Base-by-base conservation (phyloP, 1,140 invertebrate species). In the Monochamus saltuarius region DNA sequence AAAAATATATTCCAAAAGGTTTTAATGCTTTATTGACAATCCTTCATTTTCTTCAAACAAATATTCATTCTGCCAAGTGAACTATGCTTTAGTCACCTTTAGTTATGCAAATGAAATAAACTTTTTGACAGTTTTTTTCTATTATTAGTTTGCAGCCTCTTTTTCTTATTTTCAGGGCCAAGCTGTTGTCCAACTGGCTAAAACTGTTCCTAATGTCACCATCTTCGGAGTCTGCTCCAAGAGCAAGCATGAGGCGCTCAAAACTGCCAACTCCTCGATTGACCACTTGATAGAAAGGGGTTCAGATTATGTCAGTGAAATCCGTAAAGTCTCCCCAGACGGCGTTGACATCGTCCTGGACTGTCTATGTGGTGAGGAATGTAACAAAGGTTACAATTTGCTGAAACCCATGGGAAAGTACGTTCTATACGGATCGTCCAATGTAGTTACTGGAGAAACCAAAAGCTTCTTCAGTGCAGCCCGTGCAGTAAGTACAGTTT, bases 341-440 rank as follows among this genome's bases (percentile, higher is more conserved):
- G 92, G 93, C 29, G 90, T 96, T 7, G 91, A 95, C 72, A 86
- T 94, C 39, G 89, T 95, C 10, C 77, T 96, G 69, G 92, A 95
- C 77, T 93, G 91, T 74, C 79, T 94, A 40, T 92, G 90, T 74
- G 91, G 92, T 10, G 92, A 95, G 66, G 92, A 96, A 76, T 91
- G 89, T 73, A 90, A 89, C 77, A 85, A 88, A 71, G 91, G 92
- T 37, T 91, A 93, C 69, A 84, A 82, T 37, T 80, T 95, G 14
- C 81, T 96, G 40, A 94, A 92, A 77, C 91, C 92, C 0, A 90
- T 95, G 87, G 93, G 93, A 73, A 88, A 85, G 82, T 94, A 94
- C 73, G 85, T 95, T 66, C 82, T 95, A 22, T 96, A 91, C 79
- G 90, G 90, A 69, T 90, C 90, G 56, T 89, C 90, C 59, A 92